These are phyloP conservation scores for Pterostichus niger DNA, from an alignment of 2,888 invertebrate species.

Conservation along the genomic window DNA sequence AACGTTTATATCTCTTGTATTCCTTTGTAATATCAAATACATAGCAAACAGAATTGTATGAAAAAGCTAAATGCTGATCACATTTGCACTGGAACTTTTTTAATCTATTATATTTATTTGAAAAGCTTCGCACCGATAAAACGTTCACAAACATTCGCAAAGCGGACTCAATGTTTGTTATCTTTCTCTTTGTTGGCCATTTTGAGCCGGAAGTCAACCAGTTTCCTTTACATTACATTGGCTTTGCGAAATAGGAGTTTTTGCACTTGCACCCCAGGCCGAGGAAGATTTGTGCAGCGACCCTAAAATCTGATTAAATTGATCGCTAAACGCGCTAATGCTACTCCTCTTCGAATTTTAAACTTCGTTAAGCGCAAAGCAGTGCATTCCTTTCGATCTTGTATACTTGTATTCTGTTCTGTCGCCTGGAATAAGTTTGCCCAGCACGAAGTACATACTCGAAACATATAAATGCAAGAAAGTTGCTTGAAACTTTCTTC, in stretches of 20 bases:
- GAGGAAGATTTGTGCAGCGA: conserved; percentile 54
- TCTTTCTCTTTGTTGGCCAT: conserved; percentile 42
- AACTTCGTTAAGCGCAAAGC: conserved; percentile 8
- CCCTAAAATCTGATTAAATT: conserved; percentile 63
- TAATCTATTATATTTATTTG: conserved; percentile 27
- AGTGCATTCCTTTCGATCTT: background rate
- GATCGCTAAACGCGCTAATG: conserved; percentile 63
- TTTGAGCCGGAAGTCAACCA: conserved; percentile 30
- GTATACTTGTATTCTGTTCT: background rate
- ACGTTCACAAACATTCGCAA: conserved; percentile 14
- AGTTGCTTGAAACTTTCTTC: background rate
- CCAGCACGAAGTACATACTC: background rate
- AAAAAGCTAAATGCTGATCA: conserved; percentile 32
- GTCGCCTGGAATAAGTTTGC: background rate
- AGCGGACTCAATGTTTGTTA: conserved; percentile 9
- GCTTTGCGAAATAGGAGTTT: conserved; percentile 37
- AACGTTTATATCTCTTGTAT: too few species aligned
- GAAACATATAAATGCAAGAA: background rate
- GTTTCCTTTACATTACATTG: conserved; percentile 57
- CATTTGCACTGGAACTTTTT: conserved; percentile 34
- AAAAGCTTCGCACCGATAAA: conserved; percentile 28
- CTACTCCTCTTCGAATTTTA: conserved; percentile 35
- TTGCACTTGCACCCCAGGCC: conserved; percentile 20
- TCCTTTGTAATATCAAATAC: too few species aligned
- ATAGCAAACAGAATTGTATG: too few species aligned